Conservation (phyloP, 2,797 vertebrate species). For the Garrulus glandarius region DNA sequence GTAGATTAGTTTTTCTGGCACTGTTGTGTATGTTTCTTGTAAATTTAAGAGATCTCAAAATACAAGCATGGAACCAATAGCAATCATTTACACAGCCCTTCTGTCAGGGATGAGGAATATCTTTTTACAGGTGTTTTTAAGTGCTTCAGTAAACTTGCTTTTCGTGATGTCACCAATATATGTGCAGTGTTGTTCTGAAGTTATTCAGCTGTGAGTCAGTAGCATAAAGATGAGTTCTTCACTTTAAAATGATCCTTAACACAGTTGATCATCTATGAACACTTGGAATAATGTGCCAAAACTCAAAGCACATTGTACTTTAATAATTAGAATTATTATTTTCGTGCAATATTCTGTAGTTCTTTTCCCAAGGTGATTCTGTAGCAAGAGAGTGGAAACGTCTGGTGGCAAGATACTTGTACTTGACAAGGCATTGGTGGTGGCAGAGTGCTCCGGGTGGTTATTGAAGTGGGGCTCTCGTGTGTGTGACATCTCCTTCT, state of each 20-base stretch:
- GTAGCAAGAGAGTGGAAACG: neutral
- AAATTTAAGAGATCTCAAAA: neutral
- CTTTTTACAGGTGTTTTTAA: neutral
- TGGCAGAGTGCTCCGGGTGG: fast-evolving
- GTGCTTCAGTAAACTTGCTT: neutral
- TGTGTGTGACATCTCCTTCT: fast-evolving
- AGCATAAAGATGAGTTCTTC: neutral
- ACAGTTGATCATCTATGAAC: neutral
- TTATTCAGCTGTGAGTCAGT: neutral
- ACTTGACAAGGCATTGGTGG: neutral
- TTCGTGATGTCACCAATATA: neutral
- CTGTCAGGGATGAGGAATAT: neutral
- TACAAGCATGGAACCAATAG: neutral
- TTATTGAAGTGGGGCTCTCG: neutral
- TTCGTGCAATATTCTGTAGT: neutral
- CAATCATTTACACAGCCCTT: neutral
- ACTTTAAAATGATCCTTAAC: neutral
- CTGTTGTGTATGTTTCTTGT: neutral
- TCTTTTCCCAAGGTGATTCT: neutral
- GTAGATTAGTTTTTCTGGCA: neutral
- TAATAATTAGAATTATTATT: neutral
- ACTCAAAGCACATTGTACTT: neutral
- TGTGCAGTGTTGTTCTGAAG: neutral
- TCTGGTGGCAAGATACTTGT: neutral
- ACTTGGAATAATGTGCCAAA: neutral